Evolutionary conservation across 53 echinoderm and acorn worm genomes (phyloP).

Genomic region (Arbacia lixula): DNA sequence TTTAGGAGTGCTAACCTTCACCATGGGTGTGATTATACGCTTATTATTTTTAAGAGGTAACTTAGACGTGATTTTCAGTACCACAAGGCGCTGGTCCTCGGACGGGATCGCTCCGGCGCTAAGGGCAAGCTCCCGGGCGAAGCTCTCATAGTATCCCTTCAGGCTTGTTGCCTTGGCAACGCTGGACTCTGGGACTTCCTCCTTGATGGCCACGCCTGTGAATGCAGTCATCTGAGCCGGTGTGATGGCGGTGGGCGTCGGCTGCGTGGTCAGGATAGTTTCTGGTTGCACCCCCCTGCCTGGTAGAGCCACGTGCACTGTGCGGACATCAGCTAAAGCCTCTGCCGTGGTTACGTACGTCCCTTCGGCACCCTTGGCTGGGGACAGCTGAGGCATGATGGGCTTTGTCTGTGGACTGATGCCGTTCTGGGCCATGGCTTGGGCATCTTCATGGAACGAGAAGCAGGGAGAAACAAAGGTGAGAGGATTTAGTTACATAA

Average conservation of each 20-base stretch:
- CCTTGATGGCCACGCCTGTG: conserved; percentile 48
- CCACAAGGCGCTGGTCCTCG: conserved; percentile 48
- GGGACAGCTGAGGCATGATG: conserved; percentile 36
- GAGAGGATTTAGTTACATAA: too few relatives aligned
- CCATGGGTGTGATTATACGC: background rate
- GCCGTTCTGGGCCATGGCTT: conserved; percentile 16
- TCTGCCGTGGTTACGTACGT: conserved; percentile 12
- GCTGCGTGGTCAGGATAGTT: conserved; percentile 2
- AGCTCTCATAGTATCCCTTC: conserved; percentile 68
- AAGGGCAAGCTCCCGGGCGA: conserved; percentile 62
- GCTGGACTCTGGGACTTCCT: conserved; percentile 33
- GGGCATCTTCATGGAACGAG: conserved; percentile 3
- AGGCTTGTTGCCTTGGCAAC: conserved; percentile 45
- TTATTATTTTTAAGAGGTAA: conserved; percentile 43
- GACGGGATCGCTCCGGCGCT: conserved; percentile 47
- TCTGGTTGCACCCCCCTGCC: background rate
- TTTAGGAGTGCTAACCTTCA: conserved; percentile 5
- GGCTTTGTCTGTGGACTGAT: conserved; percentile 46
- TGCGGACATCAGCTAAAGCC: conserved; percentile 1
- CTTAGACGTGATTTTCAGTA: conserved; percentile 45
- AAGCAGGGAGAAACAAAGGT: too few relatives aligned
- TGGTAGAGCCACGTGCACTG: conserved; percentile 18
- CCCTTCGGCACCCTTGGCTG: conserved; percentile 34
- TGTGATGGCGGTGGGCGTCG: conserved; percentile 32
- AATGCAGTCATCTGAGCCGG: conserved; percentile 52